These are phyloP conservation scores for Chaetoderma sp. DNA, from an alignment of 2,888 invertebrate genomes.

Conservation along the genomic window DNA sequence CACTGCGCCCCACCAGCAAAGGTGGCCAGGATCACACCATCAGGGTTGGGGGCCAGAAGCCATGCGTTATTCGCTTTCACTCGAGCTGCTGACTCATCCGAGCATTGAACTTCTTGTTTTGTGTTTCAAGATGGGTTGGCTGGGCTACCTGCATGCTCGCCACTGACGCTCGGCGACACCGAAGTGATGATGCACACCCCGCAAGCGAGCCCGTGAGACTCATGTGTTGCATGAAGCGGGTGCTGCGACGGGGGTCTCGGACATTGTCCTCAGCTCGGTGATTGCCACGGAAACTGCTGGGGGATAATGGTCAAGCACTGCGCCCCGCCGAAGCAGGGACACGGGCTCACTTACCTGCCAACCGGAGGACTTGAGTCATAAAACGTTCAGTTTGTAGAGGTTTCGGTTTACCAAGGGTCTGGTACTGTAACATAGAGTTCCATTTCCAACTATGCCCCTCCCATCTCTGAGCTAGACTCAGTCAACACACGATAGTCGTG, in stretches of 20 bases:
- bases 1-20: constrained; percentile 73
- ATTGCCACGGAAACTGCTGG: constrained; percentile 7
- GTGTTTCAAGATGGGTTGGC: constrained; percentile 82
- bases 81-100: constrained; percentile 78
- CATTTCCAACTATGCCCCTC: too few relatives aligned
- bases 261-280: too few relatives aligned
- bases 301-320: constrained; percentile 18
- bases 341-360: constrained; percentile 15
- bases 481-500: background rate
- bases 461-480: too few relatives aligned
- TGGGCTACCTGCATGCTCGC: constrained; percentile 6
- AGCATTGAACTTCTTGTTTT: constrained; percentile 80
- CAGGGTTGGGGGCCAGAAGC: constrained; percentile 74
- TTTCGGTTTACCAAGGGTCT: too few relatives aligned
- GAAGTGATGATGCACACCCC: background rate
- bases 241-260: too few relatives aligned
- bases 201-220: background rate
- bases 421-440: background rate
- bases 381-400: too few relatives aligned
- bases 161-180: background rate
- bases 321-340: constrained; percentile 4
- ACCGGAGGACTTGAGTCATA: constrained; percentile 36
- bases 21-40: too few relatives aligned
- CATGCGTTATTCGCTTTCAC: constrained; percentile 76
- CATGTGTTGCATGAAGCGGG: too few relatives aligned